phyloP scores from a whole-genome alignment of 1,140 invertebrate genomes.

The Contarinia nasturtii region DNA sequence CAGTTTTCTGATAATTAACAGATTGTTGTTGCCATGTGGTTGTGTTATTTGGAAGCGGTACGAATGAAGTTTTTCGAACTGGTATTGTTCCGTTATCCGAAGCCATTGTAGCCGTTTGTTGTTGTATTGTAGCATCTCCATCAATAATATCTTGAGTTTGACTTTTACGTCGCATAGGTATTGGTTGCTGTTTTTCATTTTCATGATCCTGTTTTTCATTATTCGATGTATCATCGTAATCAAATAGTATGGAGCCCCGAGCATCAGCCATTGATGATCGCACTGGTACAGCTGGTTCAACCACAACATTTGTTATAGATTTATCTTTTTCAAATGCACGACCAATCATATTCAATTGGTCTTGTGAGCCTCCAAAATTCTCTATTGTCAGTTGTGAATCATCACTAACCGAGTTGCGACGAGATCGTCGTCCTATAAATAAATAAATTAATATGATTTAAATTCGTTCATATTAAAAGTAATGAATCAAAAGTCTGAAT shows the following conservation, averaged over 20 bases:
- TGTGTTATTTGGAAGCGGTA: conserved; percentile 44
- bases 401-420: conserved; percentile 66
- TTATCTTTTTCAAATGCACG: conserved; percentile 23
- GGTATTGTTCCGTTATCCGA: conserved; percentile 19
- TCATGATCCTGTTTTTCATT: conserved; percentile 31
- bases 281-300: conserved; percentile 35
- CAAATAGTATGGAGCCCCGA: conserved; percentile 44
- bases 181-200: conserved; percentile 22
- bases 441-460: neutral
- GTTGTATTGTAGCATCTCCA: conserved; percentile 13
- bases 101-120: conserved; percentile 9
- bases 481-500: neutral
- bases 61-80: conserved; percentile 18
- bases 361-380: conserved; percentile 78
- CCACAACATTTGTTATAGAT: conserved; percentile 30
- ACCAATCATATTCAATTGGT: conserved; percentile 45
- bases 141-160: conserved; percentile 26
- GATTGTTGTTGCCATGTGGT: conserved; percentile 77
- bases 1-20: conserved; percentile 9
- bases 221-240: conserved; percentile 37
- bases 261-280: conserved; percentile 56
- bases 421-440: conserved; percentile 39
- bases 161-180: conserved; percentile 8
- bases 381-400: conserved; percentile 78
- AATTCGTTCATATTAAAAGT: neutral